Evolutionary conservation across 1,140 invertebrate genomes (phyloP).

Genomic region (Drosophila pallidifrons): DNA sequence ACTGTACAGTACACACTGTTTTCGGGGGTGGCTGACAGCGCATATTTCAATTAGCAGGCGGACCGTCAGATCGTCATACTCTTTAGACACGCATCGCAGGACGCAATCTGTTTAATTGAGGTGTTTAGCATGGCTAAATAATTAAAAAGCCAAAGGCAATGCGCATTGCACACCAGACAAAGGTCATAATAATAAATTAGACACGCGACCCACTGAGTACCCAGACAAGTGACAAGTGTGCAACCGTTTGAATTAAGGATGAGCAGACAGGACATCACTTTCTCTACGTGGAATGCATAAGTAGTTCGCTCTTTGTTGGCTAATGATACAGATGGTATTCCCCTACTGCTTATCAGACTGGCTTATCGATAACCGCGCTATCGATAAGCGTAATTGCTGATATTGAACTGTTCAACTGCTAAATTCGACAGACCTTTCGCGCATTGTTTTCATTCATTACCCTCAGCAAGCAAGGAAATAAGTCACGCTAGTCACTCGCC

Average conservation of each 20-base stretch:
- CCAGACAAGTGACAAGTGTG: slow-evolving; percentile 38
- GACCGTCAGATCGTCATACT: slow-evolving; percentile 31
- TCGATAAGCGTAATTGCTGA: neutral
- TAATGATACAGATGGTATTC: neutral
- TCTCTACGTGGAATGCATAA: neutral
- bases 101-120: slow-evolving; percentile 79
- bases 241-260: slow-evolving; percentile 25
- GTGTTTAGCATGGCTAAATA: slow-evolving; percentile 77
- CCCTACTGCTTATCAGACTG: neutral
- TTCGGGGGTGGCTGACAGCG: slow-evolving; percentile 39
- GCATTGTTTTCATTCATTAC: slow-evolving; percentile 1
- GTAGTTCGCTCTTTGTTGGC: neutral
- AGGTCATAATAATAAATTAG: slow-evolving; percentile 77
- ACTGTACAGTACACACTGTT: slow-evolving; percentile 28
- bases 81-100: slow-evolving; percentile 57
- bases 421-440: slow-evolving; percentile 17
- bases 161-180: slow-evolving; percentile 45
- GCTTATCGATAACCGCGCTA: neutral
- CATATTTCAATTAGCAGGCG: slow-evolving; percentile 29
- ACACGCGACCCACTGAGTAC: slow-evolving; percentile 64
- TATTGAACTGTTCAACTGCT: neutral
- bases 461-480: slow-evolving; percentile 7
- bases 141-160: slow-evolving; percentile 54
- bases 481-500: neutral
- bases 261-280: slow-evolving; percentile 8